phyloP scores from a whole-genome alignment of 2,113 vertebrate genomes.

The Sula dactylatra region DNA sequence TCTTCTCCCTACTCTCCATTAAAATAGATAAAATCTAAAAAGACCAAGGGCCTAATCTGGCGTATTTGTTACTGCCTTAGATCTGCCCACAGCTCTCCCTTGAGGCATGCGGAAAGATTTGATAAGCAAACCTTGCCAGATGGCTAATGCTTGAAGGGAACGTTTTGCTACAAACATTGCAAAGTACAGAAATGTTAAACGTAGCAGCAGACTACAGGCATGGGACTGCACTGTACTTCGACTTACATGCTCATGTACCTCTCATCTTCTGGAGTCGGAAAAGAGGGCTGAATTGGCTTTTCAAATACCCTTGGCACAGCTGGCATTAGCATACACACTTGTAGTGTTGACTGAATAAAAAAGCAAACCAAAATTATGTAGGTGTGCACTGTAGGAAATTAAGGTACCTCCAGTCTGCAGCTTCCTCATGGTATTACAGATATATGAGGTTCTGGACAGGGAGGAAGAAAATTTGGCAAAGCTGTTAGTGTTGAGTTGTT shows the following conservation, averaged over 20 bases:
- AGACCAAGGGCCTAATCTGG: neutral
- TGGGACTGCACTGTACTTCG: neutral
- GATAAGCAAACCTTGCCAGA: constrained; percentile 35
- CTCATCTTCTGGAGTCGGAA: neutral
- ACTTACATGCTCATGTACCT: rapidly evolving
- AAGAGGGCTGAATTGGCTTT: neutral
- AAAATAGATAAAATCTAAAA: neutral
- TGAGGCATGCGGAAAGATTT: neutral
- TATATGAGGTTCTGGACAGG: too few relatives aligned
- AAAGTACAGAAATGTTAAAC: neutral
- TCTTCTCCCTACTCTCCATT: neutral
- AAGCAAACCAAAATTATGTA: neutral
- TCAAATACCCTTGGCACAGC: neutral
- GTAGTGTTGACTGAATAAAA: neutral
- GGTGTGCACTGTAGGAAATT: neutral
- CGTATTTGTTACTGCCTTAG: constrained; percentile 4
- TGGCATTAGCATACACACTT: neutral
- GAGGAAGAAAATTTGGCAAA: neutral
- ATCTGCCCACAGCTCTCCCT: constrained; percentile 37
- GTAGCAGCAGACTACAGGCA: neutral
- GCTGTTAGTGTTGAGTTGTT: neutral
- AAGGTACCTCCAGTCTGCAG: neutral
- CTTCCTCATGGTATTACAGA: neutral
- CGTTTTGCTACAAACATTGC: neutral
- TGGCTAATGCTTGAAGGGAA: constrained; percentile 7